Evolutionary conservation across 2,797 vertebrate genomes (phyloP).

Genomic region (Hylomyscus alleni): DNA sequence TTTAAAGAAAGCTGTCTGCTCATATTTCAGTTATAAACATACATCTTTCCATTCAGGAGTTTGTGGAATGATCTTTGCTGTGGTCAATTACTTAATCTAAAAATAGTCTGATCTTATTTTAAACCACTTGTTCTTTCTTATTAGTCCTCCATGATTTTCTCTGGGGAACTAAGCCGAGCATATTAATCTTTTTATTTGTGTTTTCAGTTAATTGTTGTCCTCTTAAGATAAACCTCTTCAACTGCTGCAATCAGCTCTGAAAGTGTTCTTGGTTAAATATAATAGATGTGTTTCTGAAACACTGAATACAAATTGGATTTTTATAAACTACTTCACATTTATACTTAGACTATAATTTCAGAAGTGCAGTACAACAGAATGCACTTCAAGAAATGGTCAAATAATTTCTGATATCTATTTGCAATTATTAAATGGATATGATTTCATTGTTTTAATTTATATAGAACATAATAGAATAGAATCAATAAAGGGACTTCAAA

Average conservation of each 20-base stretch:
- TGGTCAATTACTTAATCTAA: slow-evolving; percentile 62
- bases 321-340: slow-evolving; percentile 74
- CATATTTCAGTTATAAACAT: slow-evolving; percentile 1
- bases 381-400: slow-evolving; percentile 66
- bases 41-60: slow-evolving; percentile 38
- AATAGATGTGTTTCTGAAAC: slow-evolving; percentile 71
- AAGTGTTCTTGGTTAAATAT: slow-evolving; percentile 63
- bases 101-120: slow-evolving; percentile 58
- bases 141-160: background rate
- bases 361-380: slow-evolving; percentile 64
- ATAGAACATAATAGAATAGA: background rate
- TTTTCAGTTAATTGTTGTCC: slow-evolving; percentile 71
- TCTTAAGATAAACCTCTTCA: slow-evolving; percentile 69
- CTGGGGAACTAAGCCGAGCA: slow-evolving; percentile 26
- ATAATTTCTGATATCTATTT: slow-evolving; percentile 61
- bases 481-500: slow-evolving; percentile 63
- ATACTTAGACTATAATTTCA: slow-evolving; percentile 76
- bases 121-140: slow-evolving; percentile 36
- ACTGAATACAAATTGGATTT: slow-evolving; percentile 70
- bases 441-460: slow-evolving; percentile 61
- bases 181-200: slow-evolving; percentile 56
- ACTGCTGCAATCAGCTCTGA: slow-evolving; percentile 57
- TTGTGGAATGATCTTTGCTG: slow-evolving; percentile 45
- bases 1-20: slow-evolving; percentile 56
- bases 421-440: slow-evolving; percentile 58